Base-by-base conservation (phyloP, 23 tunicate genomes). In the Diplosoma virens region DNA sequence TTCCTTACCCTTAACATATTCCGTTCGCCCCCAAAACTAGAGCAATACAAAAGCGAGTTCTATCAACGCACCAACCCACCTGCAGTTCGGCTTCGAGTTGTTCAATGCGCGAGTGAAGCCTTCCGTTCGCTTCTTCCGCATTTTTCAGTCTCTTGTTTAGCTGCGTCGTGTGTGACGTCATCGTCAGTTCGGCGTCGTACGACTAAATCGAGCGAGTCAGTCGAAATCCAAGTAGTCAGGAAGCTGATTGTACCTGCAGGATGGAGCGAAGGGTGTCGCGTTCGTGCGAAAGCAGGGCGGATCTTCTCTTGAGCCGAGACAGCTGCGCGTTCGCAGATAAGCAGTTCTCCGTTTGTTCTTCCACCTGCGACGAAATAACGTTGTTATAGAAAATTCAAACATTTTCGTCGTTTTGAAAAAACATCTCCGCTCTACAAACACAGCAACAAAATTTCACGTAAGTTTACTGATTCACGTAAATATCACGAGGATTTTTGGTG, bases 151-250 rank as follows among this genome's bases (percentile, higher is more conserved):
- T 56, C 37, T 75, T 81, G 79, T 66, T 81, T 3, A 87, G 66
- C 61, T 87, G 95, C 0, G 85, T 85, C 0, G 95, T 66, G 3
- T 87, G 95, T 37, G 95, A 75, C 34, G 95, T 87, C 78, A 58
- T 66, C 1, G 86, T 75, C 14, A 87, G 58, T 68, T 87, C 95
- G 35, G 95, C 79, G 59, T 87, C 95, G 48, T 87, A 87, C 0
- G 95, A 80, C 86, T 81, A 67, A 53, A 67, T 65, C n/a, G 25
- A n/a, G n/a, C n/a, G n/a, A n/a, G n/a, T n/a, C n/a, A n/a, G n/a
- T n/a, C n/a, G n/a, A n/a, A n/a, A n/a, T n/a, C n/a, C n/a, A n/a
- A n/a, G n/a, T n/a, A n/a, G n/a, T n/a, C n/a, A n/a, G n/a, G n/a
- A n/a, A n/a, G n/a, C n/a, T n/a, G n/a, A n/a, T n/a, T 31, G 29